Evolutionary conservation across 2,113 vertebrate genomes (phyloP).

Genomic region (Euleptes europaea): DNA sequence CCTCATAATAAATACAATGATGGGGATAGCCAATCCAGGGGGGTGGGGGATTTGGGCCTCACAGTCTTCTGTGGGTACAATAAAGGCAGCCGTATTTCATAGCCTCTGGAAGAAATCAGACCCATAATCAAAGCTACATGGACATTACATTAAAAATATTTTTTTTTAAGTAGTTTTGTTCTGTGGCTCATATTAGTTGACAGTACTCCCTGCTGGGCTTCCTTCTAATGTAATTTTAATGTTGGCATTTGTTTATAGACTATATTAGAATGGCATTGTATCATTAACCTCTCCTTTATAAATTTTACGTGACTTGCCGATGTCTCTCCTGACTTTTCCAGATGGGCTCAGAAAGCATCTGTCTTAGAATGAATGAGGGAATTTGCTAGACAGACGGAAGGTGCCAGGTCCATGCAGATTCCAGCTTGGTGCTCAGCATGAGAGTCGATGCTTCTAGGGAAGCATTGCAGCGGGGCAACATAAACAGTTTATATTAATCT

Average conservation of each 20-base stretch:
- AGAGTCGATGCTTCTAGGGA: background rate
- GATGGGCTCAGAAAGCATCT: background rate
- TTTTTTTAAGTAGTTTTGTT: background rate
- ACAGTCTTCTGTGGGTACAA: background rate
- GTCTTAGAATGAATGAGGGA: background rate
- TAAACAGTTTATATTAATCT: background rate
- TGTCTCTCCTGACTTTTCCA: conserved; percentile 9
- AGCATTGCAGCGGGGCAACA: background rate
- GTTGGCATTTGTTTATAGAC: conserved; percentile 11
- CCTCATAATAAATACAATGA: too few species aligned
- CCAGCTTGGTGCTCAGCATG: background rate
- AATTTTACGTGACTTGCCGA: background rate
- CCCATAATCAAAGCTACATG: background rate
- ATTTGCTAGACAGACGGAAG: background rate
- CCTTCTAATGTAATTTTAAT: conserved; percentile 22
- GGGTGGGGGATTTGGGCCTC: background rate
- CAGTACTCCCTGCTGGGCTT: background rate
- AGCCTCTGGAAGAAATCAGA: background rate
- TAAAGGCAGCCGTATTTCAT: background rate
- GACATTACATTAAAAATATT: background rate
- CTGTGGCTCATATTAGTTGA: background rate
- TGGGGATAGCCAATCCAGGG: too few species aligned
- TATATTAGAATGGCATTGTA: conserved; percentile 18
- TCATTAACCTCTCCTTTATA: conserved; percentile 8
- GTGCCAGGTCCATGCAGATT: background rate